Conservation (phyloP, 2,113 vertebrate species). For the Cyprinodon variegatus region DNA sequence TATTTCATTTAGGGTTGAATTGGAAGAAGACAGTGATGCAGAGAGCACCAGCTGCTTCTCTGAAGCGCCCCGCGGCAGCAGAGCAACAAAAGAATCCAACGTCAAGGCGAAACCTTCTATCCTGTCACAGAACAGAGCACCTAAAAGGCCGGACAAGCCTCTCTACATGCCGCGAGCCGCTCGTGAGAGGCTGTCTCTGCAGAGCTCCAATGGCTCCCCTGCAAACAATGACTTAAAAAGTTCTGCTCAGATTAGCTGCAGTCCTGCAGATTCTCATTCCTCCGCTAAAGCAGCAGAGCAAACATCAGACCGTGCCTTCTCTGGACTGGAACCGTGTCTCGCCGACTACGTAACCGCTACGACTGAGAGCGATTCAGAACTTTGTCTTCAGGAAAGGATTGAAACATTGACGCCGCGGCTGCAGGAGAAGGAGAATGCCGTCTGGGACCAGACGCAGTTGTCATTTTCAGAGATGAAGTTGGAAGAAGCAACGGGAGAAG, state of each 20-base stretch:
- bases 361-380: slow-evolving; percentile 13
- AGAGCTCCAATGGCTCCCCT: slow-evolving; percentile 7
- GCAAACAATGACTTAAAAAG: slow-evolving; percentile 6
- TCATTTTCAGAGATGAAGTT: slow-evolving; percentile 54
- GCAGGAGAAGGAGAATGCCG: slow-evolving; percentile 14
- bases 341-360: background rate
- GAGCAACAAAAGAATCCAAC: background rate
- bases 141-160: slow-evolving; percentile 75
- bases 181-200: slow-evolving; percentile 51
- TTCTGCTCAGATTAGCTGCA: slow-evolving; percentile 15
- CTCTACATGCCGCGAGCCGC: slow-evolving; percentile 76
- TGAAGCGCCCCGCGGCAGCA: slow-evolving; percentile 34
- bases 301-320: background rate
- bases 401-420: slow-evolving; percentile 4
- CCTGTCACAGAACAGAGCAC: slow-evolving; percentile 18
- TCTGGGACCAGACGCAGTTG: slow-evolving; percentile 54
- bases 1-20: slow-evolving; percentile 36
- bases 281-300: slow-evolving; percentile 28
- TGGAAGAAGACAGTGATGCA: slow-evolving; percentile 52
- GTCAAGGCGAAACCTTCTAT: slow-evolving; percentile 24
- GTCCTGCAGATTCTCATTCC: slow-evolving; percentile 34
- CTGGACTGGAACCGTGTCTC: slow-evolving; percentile 5
- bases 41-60: slow-evolving; percentile 40
- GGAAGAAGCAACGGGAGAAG: slow-evolving; percentile 23
- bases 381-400: slow-evolving; percentile 16